Evolutionary conservation across 2,113 vertebrate genomes (phyloP).

Genomic region (Phodopus roborovskii): DNA sequence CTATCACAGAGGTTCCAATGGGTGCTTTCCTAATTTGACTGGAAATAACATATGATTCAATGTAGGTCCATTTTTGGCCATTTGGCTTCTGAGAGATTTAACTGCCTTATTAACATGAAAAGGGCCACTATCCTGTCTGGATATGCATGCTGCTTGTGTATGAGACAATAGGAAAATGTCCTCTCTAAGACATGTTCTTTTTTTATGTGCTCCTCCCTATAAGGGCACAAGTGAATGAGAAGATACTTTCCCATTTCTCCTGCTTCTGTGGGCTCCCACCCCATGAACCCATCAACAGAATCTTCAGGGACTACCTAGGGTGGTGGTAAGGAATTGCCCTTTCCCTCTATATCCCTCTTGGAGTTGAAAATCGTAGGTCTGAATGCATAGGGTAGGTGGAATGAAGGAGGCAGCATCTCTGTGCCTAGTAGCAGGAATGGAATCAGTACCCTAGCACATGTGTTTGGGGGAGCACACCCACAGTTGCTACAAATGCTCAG

Average conservation of each 20-base stretch:
- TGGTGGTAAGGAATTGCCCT: not conserved
- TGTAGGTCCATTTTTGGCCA: not conserved
- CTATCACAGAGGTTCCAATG: not conserved
- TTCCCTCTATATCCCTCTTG: not conserved
- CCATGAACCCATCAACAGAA: not conserved
- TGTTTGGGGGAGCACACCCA: not conserved
- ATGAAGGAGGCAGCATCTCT: not conserved
- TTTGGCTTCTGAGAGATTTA: not conserved
- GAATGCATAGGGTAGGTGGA: too few relatives aligned
- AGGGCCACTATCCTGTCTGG: not conserved
- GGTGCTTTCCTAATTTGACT: not conserved
- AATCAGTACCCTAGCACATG: not conserved
- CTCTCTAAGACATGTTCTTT: too few relatives aligned
- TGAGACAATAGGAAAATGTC: not conserved
- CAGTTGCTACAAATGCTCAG: not conserved
- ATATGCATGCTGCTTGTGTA: too few relatives aligned
- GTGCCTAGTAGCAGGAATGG: not conserved
- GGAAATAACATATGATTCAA: not conserved
- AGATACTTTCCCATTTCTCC: not conserved
- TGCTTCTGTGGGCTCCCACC: not conserved
- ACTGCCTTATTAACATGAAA: not conserved
- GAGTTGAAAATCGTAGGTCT: not conserved
- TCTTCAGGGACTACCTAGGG: not conserved
- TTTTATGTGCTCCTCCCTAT: not conserved
- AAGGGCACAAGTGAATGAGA: not conserved